These are phyloP conservation scores for Lasiurus borealis DNA, from an alignment of 2,113 vertebrate species.

Conservation along the genomic window DNA sequence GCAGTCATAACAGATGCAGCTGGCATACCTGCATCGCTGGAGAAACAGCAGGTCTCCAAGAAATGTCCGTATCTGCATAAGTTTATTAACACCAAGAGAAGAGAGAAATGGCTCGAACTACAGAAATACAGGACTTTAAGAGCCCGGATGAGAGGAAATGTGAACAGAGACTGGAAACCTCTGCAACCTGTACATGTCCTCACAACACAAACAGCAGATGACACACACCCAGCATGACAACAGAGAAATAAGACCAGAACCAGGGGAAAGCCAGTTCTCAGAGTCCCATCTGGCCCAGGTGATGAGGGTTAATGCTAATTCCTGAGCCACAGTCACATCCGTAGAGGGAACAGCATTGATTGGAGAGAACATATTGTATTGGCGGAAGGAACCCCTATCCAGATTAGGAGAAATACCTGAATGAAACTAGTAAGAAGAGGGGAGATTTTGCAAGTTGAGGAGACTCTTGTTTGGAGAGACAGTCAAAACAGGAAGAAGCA, in stretches of 20 bases:
- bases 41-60: background rate
- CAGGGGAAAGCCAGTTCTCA: background rate
- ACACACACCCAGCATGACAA: background rate
- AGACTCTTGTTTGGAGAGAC: slow-evolving; percentile 59
- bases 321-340: background rate
- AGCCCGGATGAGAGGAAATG: background rate
- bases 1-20: background rate
- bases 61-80: background rate
- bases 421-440: slow-evolving; percentile 8
- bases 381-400: background rate
- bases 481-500: slow-evolving; percentile 42
- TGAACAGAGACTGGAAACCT: background rate
- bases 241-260: background rate
- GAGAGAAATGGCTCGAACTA: background rate
- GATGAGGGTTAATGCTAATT: background rate
- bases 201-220: background rate
- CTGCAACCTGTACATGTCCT: background rate
- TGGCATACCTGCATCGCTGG: background rate
- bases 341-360: background rate
- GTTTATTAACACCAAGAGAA: background rate
- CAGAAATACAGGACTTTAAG: background rate
- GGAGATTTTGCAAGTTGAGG: background rate
- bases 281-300: background rate
- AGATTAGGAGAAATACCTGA: slow-evolving; percentile 38
- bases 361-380: background rate